Conservation (phyloP, 2,113 vertebrate species). For the Anarrhichthys ocellatus region DNA sequence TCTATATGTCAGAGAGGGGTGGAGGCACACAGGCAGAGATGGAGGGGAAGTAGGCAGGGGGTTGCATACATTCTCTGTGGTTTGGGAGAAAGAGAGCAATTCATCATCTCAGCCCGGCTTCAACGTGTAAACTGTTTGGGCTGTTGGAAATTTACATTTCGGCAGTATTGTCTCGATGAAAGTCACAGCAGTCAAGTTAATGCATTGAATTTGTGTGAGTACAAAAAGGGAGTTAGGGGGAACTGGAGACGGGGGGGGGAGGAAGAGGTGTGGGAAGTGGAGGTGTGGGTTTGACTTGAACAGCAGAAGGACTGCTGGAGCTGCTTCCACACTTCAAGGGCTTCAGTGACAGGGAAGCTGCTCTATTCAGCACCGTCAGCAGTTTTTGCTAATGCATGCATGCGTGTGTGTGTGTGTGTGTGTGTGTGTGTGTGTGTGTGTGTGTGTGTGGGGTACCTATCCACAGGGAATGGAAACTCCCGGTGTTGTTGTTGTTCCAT, state of each 20-base stretch:
- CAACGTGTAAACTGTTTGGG: constrained; percentile 59
- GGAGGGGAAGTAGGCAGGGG: constrained; percentile 39
- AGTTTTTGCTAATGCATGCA: constrained; percentile 57
- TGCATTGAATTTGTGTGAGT: constrained; percentile 62
- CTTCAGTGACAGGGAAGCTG: constrained; percentile 75
- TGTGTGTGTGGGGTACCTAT: constrained; percentile 51
- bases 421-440: constrained; percentile 41
- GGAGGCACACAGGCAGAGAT: constrained; percentile 44
- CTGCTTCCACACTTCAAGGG: constrained; percentile 80
- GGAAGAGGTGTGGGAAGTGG: constrained; percentile 29
- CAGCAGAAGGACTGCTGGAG: constrained; percentile 69
- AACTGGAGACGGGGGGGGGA: constrained; percentile 25
- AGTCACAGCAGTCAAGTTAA: constrained; percentile 59
- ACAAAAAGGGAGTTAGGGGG: constrained; percentile 51
- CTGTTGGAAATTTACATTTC: constrained; percentile 65
- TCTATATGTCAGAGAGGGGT: constrained; percentile 56
- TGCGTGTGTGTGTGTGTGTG: constrained; percentile 55
- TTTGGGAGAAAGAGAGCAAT: constrained; percentile 40
- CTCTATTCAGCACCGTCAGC: constrained; percentile 76
- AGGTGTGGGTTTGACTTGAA: constrained; percentile 67
- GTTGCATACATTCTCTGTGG: constrained; percentile 23
- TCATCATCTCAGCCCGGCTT: constrained; percentile 55
- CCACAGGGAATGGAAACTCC: constrained; percentile 76
- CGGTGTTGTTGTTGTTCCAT: constrained; percentile 58
- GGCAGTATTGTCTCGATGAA: constrained; percentile 48